These are phyloP conservation scores for Acomys russatus DNA, from an alignment of 2,797 vertebrate genomes.

Conservation along the genomic window DNA sequence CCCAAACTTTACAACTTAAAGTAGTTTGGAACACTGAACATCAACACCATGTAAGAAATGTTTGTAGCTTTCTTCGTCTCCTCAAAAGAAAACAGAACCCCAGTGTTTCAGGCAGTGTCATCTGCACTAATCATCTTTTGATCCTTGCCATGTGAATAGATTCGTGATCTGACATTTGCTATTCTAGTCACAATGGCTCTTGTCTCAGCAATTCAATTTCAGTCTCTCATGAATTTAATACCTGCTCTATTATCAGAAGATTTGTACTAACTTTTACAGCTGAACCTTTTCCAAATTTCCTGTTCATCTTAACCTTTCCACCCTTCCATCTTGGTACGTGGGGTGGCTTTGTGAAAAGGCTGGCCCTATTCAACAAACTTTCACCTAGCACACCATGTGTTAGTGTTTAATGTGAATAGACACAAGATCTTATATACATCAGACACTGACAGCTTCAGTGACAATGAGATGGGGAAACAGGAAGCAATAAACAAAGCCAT, in stretches of 20 bases:
- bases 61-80: conserved; percentile 9
- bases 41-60: not conserved
- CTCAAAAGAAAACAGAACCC: not conserved
- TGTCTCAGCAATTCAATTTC: conserved; percentile 71
- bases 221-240: conserved; percentile 71
- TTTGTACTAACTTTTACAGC: conserved; percentile 65
- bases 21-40: not conserved
- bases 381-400: not conserved
- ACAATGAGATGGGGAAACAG: not conserved
- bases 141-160: conserved; percentile 74
- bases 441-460: not conserved
- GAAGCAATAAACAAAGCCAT: not conserved
- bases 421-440: not conserved
- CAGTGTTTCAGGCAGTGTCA: conserved; percentile 59
- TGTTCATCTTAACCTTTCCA: conserved; percentile 72
- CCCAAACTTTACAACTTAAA: not conserved
- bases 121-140: conserved; percentile 65
- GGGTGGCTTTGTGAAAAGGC: conserved; percentile 25
- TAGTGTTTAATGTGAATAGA: not conserved
- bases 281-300: conserved; percentile 70
- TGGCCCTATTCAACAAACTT: conserved; percentile 1
- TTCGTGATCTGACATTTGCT: conserved; percentile 75
- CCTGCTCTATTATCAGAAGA: conserved; percentile 78
- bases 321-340: not conserved
- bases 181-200: conserved; percentile 72